Conservation (phyloP, 2,113 vertebrate genomes). For the Collichthys lucidus region DNA sequence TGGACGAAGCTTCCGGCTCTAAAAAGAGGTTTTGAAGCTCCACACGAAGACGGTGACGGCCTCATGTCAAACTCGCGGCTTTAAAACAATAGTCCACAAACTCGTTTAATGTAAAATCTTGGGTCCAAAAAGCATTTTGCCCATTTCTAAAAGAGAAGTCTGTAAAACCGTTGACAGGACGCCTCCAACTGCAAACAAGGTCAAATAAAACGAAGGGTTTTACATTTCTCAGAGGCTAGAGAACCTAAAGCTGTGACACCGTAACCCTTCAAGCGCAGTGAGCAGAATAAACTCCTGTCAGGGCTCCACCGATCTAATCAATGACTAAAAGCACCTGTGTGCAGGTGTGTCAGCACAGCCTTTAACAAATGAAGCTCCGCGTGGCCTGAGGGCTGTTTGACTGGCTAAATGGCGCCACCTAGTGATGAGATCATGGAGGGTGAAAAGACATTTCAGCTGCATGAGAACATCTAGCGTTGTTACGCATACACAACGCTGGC, state of each 20-base stretch:
- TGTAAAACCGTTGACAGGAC: no score
- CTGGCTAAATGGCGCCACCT: conserved; percentile 28
- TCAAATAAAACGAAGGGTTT: no score
- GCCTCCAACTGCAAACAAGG: no score
- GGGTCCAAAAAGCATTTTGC: no score
- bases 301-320: not conserved
- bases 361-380: not conserved
- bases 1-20: no score
- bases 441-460: not conserved
- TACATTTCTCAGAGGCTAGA: no score
- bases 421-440: not conserved
- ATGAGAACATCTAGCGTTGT: not conserved
- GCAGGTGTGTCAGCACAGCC: not conserved
- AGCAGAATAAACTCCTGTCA: not conserved
- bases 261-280: not conserved
- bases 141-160: no score
- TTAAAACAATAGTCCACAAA: no score
- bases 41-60: no score
- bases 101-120: no score
- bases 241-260: not conserved
- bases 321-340: not conserved
- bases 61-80: no score
- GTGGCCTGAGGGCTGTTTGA: not conserved
- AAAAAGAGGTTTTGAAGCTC: no score
- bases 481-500: not conserved